Conservation (phyloP, 2,888 invertebrate species). For the Eutolmus rufibarbis region DNA sequence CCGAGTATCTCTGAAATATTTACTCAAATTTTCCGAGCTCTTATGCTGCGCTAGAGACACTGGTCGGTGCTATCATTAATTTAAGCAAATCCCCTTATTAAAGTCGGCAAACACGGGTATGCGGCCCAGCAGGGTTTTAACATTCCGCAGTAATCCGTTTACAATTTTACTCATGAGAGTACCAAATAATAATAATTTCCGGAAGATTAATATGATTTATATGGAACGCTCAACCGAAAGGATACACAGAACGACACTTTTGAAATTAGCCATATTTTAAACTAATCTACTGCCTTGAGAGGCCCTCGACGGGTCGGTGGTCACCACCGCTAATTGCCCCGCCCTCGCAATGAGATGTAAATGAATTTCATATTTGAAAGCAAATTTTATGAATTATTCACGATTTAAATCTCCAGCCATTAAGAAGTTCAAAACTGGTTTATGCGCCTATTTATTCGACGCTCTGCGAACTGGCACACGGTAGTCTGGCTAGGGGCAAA, state of each 20-base stretch:
- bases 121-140: not conserved
- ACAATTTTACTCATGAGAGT: constrained; percentile 46
- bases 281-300: constrained; percentile 28
- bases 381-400: constrained; percentile 36
- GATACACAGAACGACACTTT: constrained; percentile 44
- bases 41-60: not conserved
- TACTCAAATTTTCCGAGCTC: not conserved
- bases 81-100: constrained; percentile 31
- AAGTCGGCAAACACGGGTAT: constrained; percentile 2
- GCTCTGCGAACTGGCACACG: not conserved
- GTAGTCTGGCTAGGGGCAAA: not conserved
- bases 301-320: not conserved
- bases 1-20: not conserved
- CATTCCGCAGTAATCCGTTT: constrained; percentile 43
- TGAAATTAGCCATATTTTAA: constrained; percentile 45
- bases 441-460: constrained; percentile 20
- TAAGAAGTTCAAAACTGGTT: not conserved
- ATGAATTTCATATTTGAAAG: constrained; percentile 32
- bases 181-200: constrained; percentile 44
- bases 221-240: constrained; percentile 16
- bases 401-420: not conserved
- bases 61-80: constrained; percentile 30
- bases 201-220: constrained; percentile 47
- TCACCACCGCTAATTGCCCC: constrained; percentile 28
- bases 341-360: constrained; percentile 19